A percentile compares a stretch with the other conserved stretches of the same genome.
Conservation (phyloP, 23 tunicate genomes). For the Ciona savignyi region DNA sequence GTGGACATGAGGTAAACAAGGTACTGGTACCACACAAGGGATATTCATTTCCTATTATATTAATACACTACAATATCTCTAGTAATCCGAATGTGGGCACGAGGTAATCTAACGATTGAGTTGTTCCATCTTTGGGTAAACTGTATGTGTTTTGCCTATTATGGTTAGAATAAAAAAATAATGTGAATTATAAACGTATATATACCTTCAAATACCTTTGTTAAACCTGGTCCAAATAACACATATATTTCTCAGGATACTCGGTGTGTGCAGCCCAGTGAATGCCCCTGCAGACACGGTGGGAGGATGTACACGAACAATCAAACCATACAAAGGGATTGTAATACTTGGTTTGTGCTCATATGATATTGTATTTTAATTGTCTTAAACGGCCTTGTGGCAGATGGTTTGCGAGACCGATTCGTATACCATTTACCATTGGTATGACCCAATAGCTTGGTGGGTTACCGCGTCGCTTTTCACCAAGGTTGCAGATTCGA, state of each 20-base stretch:
- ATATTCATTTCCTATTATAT: too few relatives aligned
- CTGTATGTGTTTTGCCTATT: background rate
- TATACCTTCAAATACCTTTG: too few relatives aligned
- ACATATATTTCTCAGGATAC: constrained; percentile 23
- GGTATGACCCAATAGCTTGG: too few relatives aligned
- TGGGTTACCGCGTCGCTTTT: too few relatives aligned
- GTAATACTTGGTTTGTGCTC: constrained; percentile 62
- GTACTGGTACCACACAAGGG: too few relatives aligned
- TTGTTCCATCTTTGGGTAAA: background rate
- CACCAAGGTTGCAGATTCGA: too few relatives aligned
- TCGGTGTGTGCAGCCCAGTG: constrained; percentile 31
- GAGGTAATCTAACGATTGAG: too few relatives aligned
- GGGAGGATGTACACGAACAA: constrained; percentile 30
- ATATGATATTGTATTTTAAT: background rate
- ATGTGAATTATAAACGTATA: too few relatives aligned
- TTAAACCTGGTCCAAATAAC: background rate
- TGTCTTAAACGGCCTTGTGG: background rate
- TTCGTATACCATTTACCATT: background rate
- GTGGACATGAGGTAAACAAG: too few relatives aligned
- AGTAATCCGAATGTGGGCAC: too few relatives aligned
- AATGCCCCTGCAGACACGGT: constrained; percentile 62
- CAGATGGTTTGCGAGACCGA: background rate
- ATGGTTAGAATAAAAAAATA: too few relatives aligned
- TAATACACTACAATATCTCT: too few relatives aligned
- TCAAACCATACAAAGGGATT: constrained; percentile 31